Percentiles rank a stretch among this genome's conserved stretches.
Conservation (phyloP, 2,888 invertebrate species). For the Eupithecia inturbata region DNA sequence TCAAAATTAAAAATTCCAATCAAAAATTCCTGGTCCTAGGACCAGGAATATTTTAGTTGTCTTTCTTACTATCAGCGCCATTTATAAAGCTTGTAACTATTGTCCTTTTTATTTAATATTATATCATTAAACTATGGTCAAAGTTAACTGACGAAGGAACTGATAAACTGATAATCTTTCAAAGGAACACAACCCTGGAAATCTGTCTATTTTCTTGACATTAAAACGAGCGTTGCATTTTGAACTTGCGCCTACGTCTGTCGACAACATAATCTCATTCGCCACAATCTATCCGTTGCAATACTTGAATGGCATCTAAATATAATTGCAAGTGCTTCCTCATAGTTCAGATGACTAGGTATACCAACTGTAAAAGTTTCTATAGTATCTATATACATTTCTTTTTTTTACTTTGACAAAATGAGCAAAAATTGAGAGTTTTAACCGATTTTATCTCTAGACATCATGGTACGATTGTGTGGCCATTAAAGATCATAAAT, state of each 20-base stretch:
- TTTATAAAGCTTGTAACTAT: not conserved
- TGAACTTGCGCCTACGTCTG: conserved; percentile 31
- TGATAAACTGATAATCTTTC: not conserved
- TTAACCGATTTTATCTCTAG: not conserved
- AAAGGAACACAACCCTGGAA: not conserved
- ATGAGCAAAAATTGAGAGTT: not conserved
- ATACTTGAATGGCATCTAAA: conserved; percentile 32
- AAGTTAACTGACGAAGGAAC: not conserved
- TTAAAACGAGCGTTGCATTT: conserved; percentile 37
- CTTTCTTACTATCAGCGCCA: not conserved
- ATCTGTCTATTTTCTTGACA: conserved; percentile 16
- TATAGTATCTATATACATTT: not conserved
- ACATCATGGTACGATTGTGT: not conserved
- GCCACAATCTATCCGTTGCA: conserved; percentile 37
- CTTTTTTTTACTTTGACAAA: not conserved
- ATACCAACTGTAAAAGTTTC: not conserved
- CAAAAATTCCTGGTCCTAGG: too few species aligned
- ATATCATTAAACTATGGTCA: not conserved
- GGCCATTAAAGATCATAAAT: not conserved
- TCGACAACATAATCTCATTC: conserved; percentile 46
- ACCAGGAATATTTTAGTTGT: not conserved
- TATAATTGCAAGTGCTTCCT: conserved; percentile 33
- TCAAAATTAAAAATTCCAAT: too few species aligned
- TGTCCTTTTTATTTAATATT: not conserved
- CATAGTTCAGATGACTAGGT: conserved; percentile 17